phyloP scores from a whole-genome alignment of 2,888 invertebrate genomes.

The Chaitophorus viminalis region DNA sequence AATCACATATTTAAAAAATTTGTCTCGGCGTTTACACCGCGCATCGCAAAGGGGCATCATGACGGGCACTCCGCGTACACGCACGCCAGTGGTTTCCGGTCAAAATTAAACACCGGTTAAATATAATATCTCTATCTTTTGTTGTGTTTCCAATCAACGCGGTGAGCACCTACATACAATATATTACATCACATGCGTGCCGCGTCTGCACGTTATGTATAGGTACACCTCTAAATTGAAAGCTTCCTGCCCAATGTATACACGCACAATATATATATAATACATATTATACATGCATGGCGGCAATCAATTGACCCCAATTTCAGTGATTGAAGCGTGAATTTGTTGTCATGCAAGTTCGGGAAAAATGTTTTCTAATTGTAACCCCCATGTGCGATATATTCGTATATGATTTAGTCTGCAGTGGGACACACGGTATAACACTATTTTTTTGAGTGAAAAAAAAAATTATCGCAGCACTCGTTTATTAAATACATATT shows the following conservation, averaged over 20 bases:
- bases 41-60: not conserved
- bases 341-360: not conserved
- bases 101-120: constrained; percentile 11
- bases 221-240: constrained; percentile 30
- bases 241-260: constrained; percentile 22
- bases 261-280: too few relatives aligned
- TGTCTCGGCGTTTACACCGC: not conserved
- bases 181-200: not conserved
- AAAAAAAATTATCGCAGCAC: not conserved
- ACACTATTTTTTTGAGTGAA: not conserved
- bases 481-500: not conserved
- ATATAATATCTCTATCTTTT: constrained; percentile 26
- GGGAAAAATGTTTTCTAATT: constrained; percentile 29
- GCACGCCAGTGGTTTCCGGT: not conserved
- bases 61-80: not conserved
- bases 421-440: not conserved
- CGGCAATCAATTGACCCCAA: constrained; percentile 32
- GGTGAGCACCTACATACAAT: too few relatives aligned
- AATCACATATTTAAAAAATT: constrained; percentile 2
- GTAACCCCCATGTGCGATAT: not conserved
- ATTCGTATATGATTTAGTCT: not conserved
- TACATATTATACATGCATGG: too few relatives aligned
- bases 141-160: constrained; percentile 38
- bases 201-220: not conserved
- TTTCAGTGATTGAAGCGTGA: constrained; percentile 22